Evolutionary conservation across 1,140 invertebrate species (phyloP), one percentile per base, ranked within the genome.

Genomic region (Lordiphosa stackelbergi): DNA sequence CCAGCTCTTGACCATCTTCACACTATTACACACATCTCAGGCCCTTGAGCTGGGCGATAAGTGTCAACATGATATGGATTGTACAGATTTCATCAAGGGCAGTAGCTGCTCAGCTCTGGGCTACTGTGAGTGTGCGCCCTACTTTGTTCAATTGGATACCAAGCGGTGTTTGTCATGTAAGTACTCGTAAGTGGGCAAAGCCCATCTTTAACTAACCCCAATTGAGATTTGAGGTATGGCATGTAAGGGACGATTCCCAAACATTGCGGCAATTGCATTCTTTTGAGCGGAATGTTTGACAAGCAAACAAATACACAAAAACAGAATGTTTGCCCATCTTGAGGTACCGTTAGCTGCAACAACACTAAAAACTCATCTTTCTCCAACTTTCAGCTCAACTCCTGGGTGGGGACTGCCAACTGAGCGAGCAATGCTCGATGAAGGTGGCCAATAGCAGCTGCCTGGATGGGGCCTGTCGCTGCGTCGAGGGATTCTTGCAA

Each of bases 371-470:
- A 46, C 52, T 42, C 36, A 41, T 31, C 53, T 38, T 46, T 41
- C 19, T 16, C 40, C 16, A 1, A 1, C 2, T 2, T 55, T 0
- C 24, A 95, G 94, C 93, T 11, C 92, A 92, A 47, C 89, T 95
- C n/a, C 87, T 95, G 59, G 93, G 93, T 28, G 92, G 93, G 68
- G 91, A 93, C 42, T 95, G 94, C 81, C 58, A 91, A 12, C 90
- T 94, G 35, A 89, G 91, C 37, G 92, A 93, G 62, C 94, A 95
- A 77, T 95, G 94, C 85, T 91, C 91, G 2, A 88, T 94, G 87
- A 94, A 93, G 88, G 94, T 95, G 40, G 92, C 93, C n/a, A 93
- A 94, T 73, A 94, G 93, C 75, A 90, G 89, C 60, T 95, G 94
- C 71, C 83, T 92, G 37, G 91, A 92, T 47, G 92, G 92, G n/a